Base-by-base conservation (phyloP, 2,113 vertebrate species). In the Onychorhynchus coronatus region DNA sequence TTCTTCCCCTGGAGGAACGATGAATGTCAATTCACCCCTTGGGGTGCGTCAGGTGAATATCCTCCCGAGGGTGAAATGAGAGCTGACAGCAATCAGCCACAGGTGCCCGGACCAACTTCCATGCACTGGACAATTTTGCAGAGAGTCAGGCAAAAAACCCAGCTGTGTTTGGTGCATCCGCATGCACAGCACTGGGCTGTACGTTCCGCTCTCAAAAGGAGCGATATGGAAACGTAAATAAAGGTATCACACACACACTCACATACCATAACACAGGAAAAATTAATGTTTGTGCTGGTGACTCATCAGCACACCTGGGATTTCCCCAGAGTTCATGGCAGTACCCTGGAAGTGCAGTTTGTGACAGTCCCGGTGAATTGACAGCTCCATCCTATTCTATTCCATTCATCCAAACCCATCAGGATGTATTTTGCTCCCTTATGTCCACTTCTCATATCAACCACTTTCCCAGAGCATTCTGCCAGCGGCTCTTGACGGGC, bases 11-110 rank as follows among this genome's bases (percentile, higher is more conserved):
- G 89, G 96, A 97, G 96, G 94, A 96, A 89, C 55, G 20, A 96
- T 97, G 96, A 97, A 97, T 97, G 96, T 97, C 97, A 97, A 96
- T 97, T 92, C 95, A 91, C 87, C 95, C 96, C 93, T 96, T 96
- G 92, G 94, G 94, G 93, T 86, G 67, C 28, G 5, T 86, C 96
- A 91, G 91, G 92, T 7, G 5, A 77, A 93, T 95, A 91, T 31
- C 89, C 95, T 97, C 95, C 94, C 10, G 22, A 73, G 95, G 94
- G 93, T 85, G 91, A 97, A 96, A 96, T 4, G 2, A 94, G 96
- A 96, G n/a, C 70, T 97, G 97, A 97, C 96, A 96, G 96, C 86
- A 30, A 46, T 62, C 25, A 89, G 95, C 94, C 95, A 97, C 96
- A 95, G 95, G 96, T 97, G 89, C 84, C 93, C 16, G 1, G 4